phyloP scores from a whole-genome alignment of 2,113 vertebrate genomes.

The Lamprologus tigripictilis region DNA sequence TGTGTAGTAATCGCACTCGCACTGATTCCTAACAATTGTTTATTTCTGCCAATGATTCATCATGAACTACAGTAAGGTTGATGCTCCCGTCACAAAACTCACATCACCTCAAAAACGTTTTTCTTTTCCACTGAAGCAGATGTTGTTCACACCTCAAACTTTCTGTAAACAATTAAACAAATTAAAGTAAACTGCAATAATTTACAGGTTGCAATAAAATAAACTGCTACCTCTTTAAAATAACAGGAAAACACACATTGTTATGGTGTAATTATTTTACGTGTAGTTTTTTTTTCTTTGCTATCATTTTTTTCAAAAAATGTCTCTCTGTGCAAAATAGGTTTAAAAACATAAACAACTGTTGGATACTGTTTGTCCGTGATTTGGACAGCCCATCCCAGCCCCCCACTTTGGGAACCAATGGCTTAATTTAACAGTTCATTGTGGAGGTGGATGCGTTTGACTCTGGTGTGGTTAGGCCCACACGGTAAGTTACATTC shows the following conservation, averaged over 20 bases:
- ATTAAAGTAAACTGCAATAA: background rate
- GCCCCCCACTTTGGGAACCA: background rate
- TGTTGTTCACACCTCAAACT: background rate
- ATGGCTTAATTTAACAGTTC: background rate
- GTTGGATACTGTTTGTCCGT: rapidly evolving
- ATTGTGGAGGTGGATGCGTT: background rate
- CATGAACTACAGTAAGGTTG: background rate
- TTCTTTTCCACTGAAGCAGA: background rate
- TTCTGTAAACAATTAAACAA: background rate
- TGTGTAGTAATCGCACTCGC: background rate
- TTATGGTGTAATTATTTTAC: background rate
- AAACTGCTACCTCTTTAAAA: background rate
- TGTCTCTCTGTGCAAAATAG: background rate
- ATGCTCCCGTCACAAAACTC: background rate
- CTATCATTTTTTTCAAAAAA: background rate
- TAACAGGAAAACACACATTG: rapidly evolving
- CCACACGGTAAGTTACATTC: background rate
- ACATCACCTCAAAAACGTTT: background rate
- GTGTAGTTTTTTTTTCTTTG: rapidly evolving
- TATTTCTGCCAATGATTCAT: background rate
- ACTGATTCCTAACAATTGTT: rapidly evolving
- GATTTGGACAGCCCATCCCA: background rate
- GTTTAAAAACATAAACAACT: background rate
- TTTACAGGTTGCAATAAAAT: background rate
- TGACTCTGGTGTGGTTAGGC: background rate